Base-by-base conservation (phyloP, 2,888 invertebrate genomes). In the Chalcis sispes region DNA sequence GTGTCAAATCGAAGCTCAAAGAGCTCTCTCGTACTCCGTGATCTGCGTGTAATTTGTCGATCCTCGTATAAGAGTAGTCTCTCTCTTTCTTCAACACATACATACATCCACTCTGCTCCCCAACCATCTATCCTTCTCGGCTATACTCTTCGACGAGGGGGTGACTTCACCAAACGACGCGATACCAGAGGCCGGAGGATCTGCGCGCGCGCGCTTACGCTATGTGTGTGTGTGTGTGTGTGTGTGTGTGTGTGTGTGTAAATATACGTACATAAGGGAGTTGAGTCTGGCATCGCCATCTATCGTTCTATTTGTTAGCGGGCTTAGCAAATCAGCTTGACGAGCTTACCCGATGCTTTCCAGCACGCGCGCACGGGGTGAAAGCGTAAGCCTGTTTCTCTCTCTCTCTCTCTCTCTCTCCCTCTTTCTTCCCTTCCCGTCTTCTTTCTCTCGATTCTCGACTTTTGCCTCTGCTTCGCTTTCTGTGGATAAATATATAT, bases 291-390 rank as follows among this genome's bases (percentile, higher is more conserved):
- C 84, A 83, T 83, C 85, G 86, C 87, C 87, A 87, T 88, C 87
- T 87, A 88, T 88, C 88, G 86, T 87, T 86, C 87, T 86, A 88
- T 88, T 88, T 88, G 88, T 87, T 87, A 86, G 86, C 86, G 85
- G 83, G 88, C 87, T 88, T 88, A 88, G 86, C 88, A 87, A 88
- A 88, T 87, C 88, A 87, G 85, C 87, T 86, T 85, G 83, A 85
- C 86, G 86, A 85, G 87, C 86, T 87, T 87, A 87, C 82, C 82
- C 83, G 84, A 80, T 83, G 5, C 42, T 32, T 54, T 7, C 50
- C 50, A 18, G 46, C 1, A 83, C 85, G 84, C 84, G 76, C 54
- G 46, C 54, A 36, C n/a, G 25, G 46, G 20, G 29, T 15, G 61
- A 42, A 13, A 18, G 27, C 1, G 25, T 64, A 48, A 64, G 52